phyloP scores from a whole-genome alignment of 2,113 vertebrate genomes.

The Galbula dea region DNA sequence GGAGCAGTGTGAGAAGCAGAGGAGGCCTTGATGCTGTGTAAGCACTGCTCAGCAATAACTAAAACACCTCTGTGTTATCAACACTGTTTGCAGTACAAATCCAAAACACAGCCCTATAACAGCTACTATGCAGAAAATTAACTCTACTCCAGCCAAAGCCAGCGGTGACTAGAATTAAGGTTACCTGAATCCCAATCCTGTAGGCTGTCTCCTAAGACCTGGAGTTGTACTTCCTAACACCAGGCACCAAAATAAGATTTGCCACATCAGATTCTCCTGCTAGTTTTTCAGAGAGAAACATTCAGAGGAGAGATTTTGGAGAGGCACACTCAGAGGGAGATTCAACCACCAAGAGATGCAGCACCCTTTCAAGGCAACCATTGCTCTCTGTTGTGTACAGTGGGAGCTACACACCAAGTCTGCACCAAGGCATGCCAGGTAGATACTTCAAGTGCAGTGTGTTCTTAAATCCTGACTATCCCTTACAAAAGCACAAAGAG shows the following conservation, averaged over 20 bases:
- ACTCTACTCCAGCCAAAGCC: not conserved
- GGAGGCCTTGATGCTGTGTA: not conserved
- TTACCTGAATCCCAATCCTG: not conserved
- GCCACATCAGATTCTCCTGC: not conserved
- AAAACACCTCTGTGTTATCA: conserved; percentile 17
- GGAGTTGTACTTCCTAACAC: not conserved
- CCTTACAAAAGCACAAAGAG: not conserved
- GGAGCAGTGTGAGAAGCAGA: not conserved
- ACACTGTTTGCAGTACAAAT: not conserved
- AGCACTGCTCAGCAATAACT: not conserved
- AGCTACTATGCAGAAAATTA: not conserved
- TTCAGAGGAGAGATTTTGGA: too few relatives aligned
- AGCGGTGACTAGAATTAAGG: not conserved
- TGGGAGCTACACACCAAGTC: not conserved
- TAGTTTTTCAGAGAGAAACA: not conserved
- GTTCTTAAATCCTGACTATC: not conserved
- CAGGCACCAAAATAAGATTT: not conserved
- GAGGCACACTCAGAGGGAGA: not conserved
- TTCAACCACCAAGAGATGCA: not conserved
- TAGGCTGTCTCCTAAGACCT: not conserved
- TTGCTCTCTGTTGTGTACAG: not conserved
- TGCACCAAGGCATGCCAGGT: not conserved
- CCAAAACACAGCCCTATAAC: not conserved
- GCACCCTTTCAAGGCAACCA: not conserved
- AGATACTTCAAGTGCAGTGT: not conserved